Evolutionary conservation across 2,888 invertebrate genomes (phyloP), one percentile per base, ranked within the genome.

Genomic region (Alloscopus bannaensis): DNA sequence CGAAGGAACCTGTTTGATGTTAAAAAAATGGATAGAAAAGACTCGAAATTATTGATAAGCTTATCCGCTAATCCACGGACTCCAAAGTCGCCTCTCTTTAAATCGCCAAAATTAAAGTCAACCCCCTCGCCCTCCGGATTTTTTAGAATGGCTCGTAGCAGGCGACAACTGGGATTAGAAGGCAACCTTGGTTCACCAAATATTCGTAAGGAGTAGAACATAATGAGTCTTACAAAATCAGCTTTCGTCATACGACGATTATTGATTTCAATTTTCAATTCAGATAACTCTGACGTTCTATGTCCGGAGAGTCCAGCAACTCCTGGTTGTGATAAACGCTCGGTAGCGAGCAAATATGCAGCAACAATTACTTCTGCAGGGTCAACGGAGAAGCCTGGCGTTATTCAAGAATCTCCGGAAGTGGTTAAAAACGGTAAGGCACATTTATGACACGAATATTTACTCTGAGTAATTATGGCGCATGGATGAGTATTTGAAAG

Each of bases 1-100:
- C 42, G 83, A 11, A 45, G 83, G 11, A 83, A 83, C 31, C 40
- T 83, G 2, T 83, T 83, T 55, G 83, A 81, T 50, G 83, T 83
- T 0, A 72, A 75, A 28, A 77, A 62, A 47, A 52, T 64, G 4
- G 83, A 83, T 29, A 72, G 57, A 55, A 81, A 78, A 31, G 83
- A 83, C 36, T 64, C 73, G 13, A 81, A 83, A 64, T 59, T 29
- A 11, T 45, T 83, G 13, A 6, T 81, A 6, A 31, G 66, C 11
- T 31, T 80, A 11, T 29, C 76, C 6, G 60, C 77, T 0, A 66
- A 79, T 18, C 65, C 76, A 4, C 60, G 76, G 36, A 16, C 76
- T 24, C 24, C 72, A 28, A 81, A 79, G 6, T 80, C 81, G 3
- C 80, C 83, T 0, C 62, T 70, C 0, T 81, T 80, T 36, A 81